Evolutionary conservation across 1,140 invertebrate genomes (phyloP).

Genomic region (Cydia fagiglandana): DNA sequence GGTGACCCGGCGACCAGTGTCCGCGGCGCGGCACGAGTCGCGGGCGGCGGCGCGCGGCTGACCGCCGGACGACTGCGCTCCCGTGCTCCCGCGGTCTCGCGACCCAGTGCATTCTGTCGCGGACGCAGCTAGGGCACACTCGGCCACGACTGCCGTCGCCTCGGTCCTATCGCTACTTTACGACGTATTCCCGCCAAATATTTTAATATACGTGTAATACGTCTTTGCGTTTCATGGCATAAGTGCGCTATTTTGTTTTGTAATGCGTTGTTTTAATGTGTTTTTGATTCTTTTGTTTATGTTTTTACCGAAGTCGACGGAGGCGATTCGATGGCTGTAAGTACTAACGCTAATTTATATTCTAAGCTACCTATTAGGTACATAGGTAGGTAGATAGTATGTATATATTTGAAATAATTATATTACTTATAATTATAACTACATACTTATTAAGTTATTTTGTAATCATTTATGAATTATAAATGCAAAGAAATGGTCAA

Average conservation of each 20-base stretch:
- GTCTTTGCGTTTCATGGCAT: slow-evolving; percentile 31
- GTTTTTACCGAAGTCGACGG: slow-evolving; percentile 67
- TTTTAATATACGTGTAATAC: slow-evolving; percentile 33
- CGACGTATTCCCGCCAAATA: slow-evolving; percentile 66
- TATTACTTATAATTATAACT: no score
- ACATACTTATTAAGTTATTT: no score
- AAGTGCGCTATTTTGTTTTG: slow-evolving; percentile 42
- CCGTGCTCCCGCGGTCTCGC: slow-evolving; percentile 10
- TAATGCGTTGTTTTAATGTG: slow-evolving; percentile 70
- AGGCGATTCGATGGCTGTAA: slow-evolving; percentile 76
- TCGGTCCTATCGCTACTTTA: slow-evolving; percentile 7
- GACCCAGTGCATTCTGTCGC: slow-evolving; percentile 46
- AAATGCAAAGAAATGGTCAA: no score
- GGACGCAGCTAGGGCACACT: slow-evolving; percentile 52
- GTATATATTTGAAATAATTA: no score
- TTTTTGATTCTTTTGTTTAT: slow-evolving; percentile 72
- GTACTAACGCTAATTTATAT: slow-evolving; percentile 41
- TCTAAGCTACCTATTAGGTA: no score
- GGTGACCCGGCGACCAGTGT: slow-evolving; percentile 53
- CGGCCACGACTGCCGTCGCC: slow-evolving; percentile 38
- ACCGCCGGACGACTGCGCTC: slow-evolving; percentile 46
- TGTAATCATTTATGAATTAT: no score
- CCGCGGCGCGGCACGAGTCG: slow-evolving; percentile 66
- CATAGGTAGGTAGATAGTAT: no score
- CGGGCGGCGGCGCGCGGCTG: slow-evolving; percentile 47